Evolutionary conservation across 1,140 invertebrate genomes (phyloP), one percentile per base, ranked within the genome.

Genomic region (Solen grandis): DNA sequence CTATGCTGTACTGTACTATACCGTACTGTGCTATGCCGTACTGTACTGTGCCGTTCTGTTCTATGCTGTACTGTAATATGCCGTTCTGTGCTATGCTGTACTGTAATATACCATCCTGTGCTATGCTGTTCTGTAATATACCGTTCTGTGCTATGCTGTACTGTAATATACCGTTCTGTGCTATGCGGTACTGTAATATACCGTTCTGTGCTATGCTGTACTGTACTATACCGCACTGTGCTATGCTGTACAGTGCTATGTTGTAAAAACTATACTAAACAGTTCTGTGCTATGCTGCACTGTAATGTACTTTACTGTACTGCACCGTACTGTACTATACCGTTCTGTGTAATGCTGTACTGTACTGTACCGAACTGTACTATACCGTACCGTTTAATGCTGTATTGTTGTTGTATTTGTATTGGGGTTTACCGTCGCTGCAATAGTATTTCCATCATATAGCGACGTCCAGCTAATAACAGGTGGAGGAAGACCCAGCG

Each of bases 21-120:
- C 60, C 33, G 70, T 74, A 41, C 70, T 63, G 55, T 81, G 0
- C 35, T 79, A 66, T 74, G 31, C 78, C 50, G 68, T 62, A 27
- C 69, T 50, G 59, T 74, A 62, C 78, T 75, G 59, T 57, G 25
- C 70, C 54, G 68, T 55, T 31, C 78, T 75, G 68, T 62, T 3
- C 31, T 63, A 57, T 74, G 33, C 35, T 54, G 78, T 33, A 14
- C 50, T 65, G 60, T 55, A 50, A 10, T 31, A 36, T 63, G 14
- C 70, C 55, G 60, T 3, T 25, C 46, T 46, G 69, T 74, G 33
- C 54, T 54, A 70, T 33, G 13, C 31, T 65, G 60, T 59, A 25
- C 55, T 59, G 55, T 59, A 13, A 16, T 59, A 22, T 59, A 59
- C 55, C 25, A 27, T 59, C 10, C 22, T 59, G 55, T 59, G 25